Conservation (phyloP, 64 coral and sea anemone genomes). For the Astreopora myriophthalma region DNA sequence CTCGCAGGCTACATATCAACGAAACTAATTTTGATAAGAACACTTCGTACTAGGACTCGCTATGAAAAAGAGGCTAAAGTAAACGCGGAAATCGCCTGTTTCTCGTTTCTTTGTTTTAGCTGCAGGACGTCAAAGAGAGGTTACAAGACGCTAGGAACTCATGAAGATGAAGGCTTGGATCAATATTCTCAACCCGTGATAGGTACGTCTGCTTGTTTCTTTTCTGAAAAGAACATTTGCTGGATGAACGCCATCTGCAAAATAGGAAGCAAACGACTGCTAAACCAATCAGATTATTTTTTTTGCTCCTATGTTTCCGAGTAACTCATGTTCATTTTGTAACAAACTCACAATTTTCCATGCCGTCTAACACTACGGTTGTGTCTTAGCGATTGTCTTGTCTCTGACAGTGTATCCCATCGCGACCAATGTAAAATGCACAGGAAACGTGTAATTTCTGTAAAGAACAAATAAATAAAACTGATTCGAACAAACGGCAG, state of each 20-base stretch:
- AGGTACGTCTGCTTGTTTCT: neutral
- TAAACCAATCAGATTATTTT: slow-evolving; percentile 64
- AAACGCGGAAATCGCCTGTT: too few species aligned
- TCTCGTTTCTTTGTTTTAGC: neutral
- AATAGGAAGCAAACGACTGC: slow-evolving; percentile 65
- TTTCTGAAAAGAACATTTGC: slow-evolving; percentile 51
- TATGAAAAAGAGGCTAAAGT: too few species aligned
- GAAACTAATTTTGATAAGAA: too few species aligned
- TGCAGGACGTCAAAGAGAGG: neutral
- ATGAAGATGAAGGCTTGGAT: neutral
- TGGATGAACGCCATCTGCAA: slow-evolving; percentile 70
- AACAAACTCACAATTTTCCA: neutral
- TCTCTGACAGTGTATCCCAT: neutral
- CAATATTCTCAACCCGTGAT: slow-evolving; percentile 9
- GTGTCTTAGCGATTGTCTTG: too few species aligned
- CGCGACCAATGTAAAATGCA: neutral
- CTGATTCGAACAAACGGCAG: too few species aligned
- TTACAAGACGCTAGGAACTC: neutral
- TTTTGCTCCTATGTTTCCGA: too few species aligned
- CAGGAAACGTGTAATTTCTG: slow-evolving; percentile 4
- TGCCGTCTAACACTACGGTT: neutral
- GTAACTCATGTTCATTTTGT: neutral
- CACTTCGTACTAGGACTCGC: too few species aligned
- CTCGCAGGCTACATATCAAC: too few species aligned
- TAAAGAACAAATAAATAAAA: too few species aligned